These are phyloP conservation scores for Melanotaenia duboulayi DNA, from an alignment of 2,113 vertebrate species.

Conservation along the genomic window DNA sequence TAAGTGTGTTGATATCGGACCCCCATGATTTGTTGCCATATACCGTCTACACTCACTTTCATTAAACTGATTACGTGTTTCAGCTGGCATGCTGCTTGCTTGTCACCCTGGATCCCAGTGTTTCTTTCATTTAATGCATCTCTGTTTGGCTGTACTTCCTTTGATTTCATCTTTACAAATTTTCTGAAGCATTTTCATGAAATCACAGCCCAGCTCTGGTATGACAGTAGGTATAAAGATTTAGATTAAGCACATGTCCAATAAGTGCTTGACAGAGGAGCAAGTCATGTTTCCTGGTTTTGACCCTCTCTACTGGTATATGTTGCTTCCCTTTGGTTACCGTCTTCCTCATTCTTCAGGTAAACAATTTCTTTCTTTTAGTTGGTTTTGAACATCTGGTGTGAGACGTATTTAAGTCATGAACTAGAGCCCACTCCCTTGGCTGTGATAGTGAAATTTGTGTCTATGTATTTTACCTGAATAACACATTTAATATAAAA, in stretches of 20 bases:
- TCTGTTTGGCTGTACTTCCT: conserved; percentile 13
- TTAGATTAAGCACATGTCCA: conserved; percentile 31
- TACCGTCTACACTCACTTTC: conserved; percentile 3
- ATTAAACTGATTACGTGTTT: conserved; percentile 40
- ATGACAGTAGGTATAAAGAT: not conserved
- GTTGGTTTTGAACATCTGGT: too few relatives aligned
- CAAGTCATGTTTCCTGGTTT: not conserved
- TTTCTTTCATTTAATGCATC: conserved; percentile 9
- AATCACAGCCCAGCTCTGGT: not conserved
- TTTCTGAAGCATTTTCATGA: conserved; percentile 1
- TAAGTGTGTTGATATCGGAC: not conserved
- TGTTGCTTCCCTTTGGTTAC: not conserved
- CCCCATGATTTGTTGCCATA: not conserved
- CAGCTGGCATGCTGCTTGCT: conserved; percentile 38
- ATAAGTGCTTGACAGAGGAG: not conserved
- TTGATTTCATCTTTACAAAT: not conserved
- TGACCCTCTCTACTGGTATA: not conserved
- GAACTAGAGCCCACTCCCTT: too few relatives aligned
- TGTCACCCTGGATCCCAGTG: not conserved
- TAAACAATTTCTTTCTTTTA: not conserved
- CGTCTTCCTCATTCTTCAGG: not conserved
- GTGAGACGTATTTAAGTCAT: too few relatives aligned
- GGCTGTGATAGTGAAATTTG: too few relatives aligned
- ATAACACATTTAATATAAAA: too few relatives aligned
- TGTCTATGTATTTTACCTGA: too few relatives aligned